Percentiles rank a stretch among this genome's conserved stretches.
phyloP scores from a whole-genome alignment of 1,140 invertebrate species.

The Magallana angulata region DNA sequence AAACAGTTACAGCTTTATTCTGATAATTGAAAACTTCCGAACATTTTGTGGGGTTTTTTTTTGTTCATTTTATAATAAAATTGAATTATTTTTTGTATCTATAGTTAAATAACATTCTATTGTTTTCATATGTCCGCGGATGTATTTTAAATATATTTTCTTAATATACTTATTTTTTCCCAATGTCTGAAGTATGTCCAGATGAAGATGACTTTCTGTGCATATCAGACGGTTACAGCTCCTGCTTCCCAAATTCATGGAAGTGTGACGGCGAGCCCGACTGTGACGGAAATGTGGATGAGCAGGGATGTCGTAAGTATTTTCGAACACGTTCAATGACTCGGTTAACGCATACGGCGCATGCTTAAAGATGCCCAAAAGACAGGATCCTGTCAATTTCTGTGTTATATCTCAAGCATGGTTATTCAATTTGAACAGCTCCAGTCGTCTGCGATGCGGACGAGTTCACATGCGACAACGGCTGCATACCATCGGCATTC shows the following conservation, averaged over 20 bases:
- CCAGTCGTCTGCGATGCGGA: neutral
- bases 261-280: neutral
- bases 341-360: neutral
- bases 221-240: neutral
- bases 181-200: neutral
- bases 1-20: too few relatives aligned
- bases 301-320: constrained; percentile 17
- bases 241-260: neutral
- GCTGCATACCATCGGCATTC: neutral
- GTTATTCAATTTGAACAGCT: neutral
- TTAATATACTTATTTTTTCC: too few relatives aligned
- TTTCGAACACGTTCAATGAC: neutral
- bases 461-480: neutral
- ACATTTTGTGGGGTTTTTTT: too few relatives aligned
- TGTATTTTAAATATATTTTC: too few relatives aligned
- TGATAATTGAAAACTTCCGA: too few relatives aligned
- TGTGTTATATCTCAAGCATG: neutral
- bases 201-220: constrained; percentile 6
- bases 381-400: neutral
- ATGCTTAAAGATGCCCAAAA: neutral
- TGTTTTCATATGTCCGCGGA: too few relatives aligned
- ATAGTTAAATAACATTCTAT: too few relatives aligned
- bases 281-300: neutral
- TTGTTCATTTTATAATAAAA: too few relatives aligned
- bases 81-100: too few relatives aligned